Percentiles rank a stretch among this genome's conserved stretches.
phyloP scores from a whole-genome alignment of 2,797 vertebrate species.

The Poeciliopsis presidionis region DNA sequence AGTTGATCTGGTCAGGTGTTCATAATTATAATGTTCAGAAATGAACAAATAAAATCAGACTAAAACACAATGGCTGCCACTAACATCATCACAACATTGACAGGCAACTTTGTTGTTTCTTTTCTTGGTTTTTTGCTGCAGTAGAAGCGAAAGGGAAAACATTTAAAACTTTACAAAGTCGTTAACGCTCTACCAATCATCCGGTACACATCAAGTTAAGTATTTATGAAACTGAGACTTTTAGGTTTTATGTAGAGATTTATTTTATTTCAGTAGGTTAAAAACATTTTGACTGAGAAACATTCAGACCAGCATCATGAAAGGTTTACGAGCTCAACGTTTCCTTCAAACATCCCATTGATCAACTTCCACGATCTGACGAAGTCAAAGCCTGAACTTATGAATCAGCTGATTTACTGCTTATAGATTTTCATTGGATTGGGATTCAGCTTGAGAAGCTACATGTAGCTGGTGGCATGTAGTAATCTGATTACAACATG shows the following conservation, averaged over 20 bases:
- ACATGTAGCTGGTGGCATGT: background rate
- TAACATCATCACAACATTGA: background rate
- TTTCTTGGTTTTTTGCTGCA: too few species aligned
- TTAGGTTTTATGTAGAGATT: background rate
- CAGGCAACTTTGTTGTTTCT: background rate
- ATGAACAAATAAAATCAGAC: background rate
- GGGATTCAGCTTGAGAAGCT: background rate
- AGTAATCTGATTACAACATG: background rate
- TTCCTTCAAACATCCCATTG: slow-evolving; percentile 64
- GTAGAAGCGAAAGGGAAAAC: background rate
- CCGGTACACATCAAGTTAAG: background rate
- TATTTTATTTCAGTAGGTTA: slow-evolving; percentile 13
- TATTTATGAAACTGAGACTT: background rate
- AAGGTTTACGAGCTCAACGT: slow-evolving; percentile 62
- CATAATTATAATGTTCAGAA: background rate
- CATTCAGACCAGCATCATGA: background rate
- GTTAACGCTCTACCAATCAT: background rate
- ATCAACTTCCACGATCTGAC: slow-evolving; percentile 34
- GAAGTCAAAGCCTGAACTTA: background rate
- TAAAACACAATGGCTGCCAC: background rate
- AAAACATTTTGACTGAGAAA: slow-evolving; percentile 23
- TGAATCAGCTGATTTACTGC: background rate
- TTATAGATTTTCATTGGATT: background rate
- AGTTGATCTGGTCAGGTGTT: background rate
- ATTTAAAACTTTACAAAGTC: background rate